Evolutionary conservation across 53 echinoderm and acorn worm genomes (phyloP).

Genomic region (Paracentrotus lividus): DNA sequence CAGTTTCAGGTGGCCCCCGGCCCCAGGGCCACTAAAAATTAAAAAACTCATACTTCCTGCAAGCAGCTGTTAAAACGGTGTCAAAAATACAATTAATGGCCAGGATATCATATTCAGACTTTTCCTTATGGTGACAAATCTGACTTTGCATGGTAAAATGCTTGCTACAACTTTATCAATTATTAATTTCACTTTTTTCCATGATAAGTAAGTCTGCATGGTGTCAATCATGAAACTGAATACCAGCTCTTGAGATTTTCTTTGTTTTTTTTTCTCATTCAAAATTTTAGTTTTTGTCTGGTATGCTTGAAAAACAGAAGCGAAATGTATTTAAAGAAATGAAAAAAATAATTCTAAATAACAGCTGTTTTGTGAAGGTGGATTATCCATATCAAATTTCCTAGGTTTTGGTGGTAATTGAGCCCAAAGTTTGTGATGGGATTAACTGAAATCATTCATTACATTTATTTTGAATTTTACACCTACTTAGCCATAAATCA

Average conservation of each 20-base stretch:
- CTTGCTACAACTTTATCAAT: too few relatives aligned
- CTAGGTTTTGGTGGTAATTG: not conserved
- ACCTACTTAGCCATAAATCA: conserved; percentile 29
- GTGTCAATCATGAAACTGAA: conserved; percentile 1
- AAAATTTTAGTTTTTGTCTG: not conserved
- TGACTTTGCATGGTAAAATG: too few relatives aligned
- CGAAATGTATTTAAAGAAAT: not conserved
- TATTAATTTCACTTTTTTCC: not conserved
- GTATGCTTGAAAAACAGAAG: not conserved
- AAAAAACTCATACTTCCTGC: too few relatives aligned
- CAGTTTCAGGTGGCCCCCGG: too few relatives aligned
- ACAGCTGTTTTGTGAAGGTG: not conserved
- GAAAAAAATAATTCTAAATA: not conserved
- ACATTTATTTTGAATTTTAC: conserved; percentile 19
- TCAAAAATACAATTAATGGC: too few relatives aligned
- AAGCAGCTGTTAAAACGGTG: too few relatives aligned
- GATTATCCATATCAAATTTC: not conserved
- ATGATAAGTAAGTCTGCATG: not conserved
- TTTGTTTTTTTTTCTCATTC: not conserved
- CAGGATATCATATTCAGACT: too few relatives aligned
- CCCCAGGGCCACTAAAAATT: too few relatives aligned
- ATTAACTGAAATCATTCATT: conserved; percentile 24
- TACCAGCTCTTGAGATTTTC: not conserved
- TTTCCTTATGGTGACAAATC: too few relatives aligned
- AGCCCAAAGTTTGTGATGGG: conserved; percentile 34